Base-by-base conservation (phyloP, 1,140 invertebrate species). In the Cheumatopsyche charites region DNA sequence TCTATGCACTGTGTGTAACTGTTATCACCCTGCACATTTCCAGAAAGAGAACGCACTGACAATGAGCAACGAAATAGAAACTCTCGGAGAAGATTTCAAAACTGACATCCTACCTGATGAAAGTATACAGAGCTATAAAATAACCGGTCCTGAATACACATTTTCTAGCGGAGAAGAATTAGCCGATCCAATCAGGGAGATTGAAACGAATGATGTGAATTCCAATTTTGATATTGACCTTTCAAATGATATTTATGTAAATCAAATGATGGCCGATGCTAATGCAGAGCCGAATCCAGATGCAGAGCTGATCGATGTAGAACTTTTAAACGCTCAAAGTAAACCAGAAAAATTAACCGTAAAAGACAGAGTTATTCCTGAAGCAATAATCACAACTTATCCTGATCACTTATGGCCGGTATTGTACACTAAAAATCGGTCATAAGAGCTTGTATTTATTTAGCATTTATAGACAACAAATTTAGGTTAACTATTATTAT, bases 231-330 rank as follows among this genome's bases (percentile, higher is more conserved):
- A 67, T 9, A 19, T 55, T 1, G 80, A 83, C 76, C 73, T 83
- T 15, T 80, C 79, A 49, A 80, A 82, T 74, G 82, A 83, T 49
- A 81, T 82, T 73, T 78, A 78, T 1, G 78, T 83, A 2, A 83
- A 83, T 66, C 76, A 82, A 73, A 76, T 78, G 68, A 25, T 74
- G 41, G 77, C 76, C 6, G 71, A 76, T 23, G 55, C 79, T 70
- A 75, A 76, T 0, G 67, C 78, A n/a, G 77, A 79, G 1, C 23
- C 74, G 17, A 79, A 83, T 78, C 79, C 80, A 5, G 80, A 83
- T 72, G 80, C 82, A 0, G 82, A 82, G 58, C 49, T 82, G 3
- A 77, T 83, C 71, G 75, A 73, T 41, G 67, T 75, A 52, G 23
- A 62, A 69, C 71, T 42, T 21, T 61, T 41, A 45, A 58, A 26